Base-by-base conservation (phyloP, 2,113 vertebrate genomes). In the Cheirogaleus medius region DNA sequence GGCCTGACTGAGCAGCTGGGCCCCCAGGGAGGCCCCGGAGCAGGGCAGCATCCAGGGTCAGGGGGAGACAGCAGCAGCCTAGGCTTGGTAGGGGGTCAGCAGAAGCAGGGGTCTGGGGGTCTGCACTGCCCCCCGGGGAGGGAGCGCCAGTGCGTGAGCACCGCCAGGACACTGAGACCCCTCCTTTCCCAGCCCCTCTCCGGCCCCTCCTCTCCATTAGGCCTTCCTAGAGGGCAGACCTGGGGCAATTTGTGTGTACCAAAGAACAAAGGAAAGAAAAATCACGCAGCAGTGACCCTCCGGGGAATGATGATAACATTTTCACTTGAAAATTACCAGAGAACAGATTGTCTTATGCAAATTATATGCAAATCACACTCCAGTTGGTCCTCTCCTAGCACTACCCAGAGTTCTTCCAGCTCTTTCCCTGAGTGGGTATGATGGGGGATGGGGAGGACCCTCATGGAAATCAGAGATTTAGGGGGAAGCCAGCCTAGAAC, bases 341-440 rank as follows among this genome's bases (percentile, higher is more conserved):
- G 97, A 97, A 96, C 97, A 97, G 95, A 97, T 97, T 94, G 84
- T 97, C 81, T 97, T 97, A 98, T 98, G 97, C 94, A 98, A 97
- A 98, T 97, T 12, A 97, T 90, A 97, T 98, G 97, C 95, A 98
- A 98, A 98, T 98, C 39, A 94, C 94, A 92, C 94, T 95, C 94
- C 0, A 0, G 88, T 95, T 96, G 83, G 93, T 98, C 87, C 81
- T 98, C 58, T 96, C 83, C 42, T 39, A 34, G 49, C 37, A 74
- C 73, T 97, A 90, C 89, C 89, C 95, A 81, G 95, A 96, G 80
- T 96, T 96, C 44, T 96, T 93, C 63, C 90, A 97, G 90, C 92
- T 87, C 84, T 94, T 96, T 94, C 64, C 15, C 82, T 94, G 87
- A 89, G 84, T 96, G 87, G 64, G 68, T 87, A 60, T 82, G 90